Evolutionary conservation across 92 coral and sea anemone genomes (phyloP).

Genomic region (Porites cylindrica): DNA sequence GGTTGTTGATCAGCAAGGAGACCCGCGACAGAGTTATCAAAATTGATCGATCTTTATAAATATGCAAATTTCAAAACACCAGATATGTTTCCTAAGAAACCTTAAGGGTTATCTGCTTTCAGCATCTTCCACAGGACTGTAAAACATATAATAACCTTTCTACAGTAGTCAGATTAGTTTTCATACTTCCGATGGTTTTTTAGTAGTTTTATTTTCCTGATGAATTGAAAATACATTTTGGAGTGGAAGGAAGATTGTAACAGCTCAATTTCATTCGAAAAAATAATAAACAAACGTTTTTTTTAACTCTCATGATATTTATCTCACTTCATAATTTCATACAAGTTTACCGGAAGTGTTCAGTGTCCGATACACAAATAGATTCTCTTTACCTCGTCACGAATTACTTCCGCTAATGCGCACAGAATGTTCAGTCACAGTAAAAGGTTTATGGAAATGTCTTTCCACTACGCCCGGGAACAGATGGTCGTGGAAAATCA

Average conservation of each 20-base stretch:
- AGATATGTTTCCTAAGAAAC: neutral
- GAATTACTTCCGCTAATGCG: slow-evolving; percentile 44
- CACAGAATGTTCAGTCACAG: neutral
- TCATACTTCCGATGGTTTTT: no score
- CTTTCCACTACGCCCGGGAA: neutral
- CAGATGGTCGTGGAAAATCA: slow-evolving; percentile 35
- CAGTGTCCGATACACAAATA: slow-evolving; percentile 5
- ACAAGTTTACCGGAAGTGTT: neutral
- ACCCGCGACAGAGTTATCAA: no score
- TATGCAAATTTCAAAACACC: neutral
- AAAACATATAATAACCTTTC: no score
- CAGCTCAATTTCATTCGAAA: no score
- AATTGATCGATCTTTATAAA: no score
- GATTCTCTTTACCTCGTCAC: slow-evolving; percentile 31
- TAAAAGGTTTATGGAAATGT: slow-evolving; percentile 36
- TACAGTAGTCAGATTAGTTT: no score
- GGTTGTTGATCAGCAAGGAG: neutral
- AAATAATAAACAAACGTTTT: no score
- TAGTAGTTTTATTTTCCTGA: no score
- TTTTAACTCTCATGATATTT: no score
- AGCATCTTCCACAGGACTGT: neutral
- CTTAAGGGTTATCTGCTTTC: neutral
- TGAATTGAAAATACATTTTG: no score
- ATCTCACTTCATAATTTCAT: neutral
- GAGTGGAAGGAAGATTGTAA: no score